Evolutionary conservation across 2,888 invertebrate genomes (phyloP).

Genomic region (Monoplex corrugatus): DNA sequence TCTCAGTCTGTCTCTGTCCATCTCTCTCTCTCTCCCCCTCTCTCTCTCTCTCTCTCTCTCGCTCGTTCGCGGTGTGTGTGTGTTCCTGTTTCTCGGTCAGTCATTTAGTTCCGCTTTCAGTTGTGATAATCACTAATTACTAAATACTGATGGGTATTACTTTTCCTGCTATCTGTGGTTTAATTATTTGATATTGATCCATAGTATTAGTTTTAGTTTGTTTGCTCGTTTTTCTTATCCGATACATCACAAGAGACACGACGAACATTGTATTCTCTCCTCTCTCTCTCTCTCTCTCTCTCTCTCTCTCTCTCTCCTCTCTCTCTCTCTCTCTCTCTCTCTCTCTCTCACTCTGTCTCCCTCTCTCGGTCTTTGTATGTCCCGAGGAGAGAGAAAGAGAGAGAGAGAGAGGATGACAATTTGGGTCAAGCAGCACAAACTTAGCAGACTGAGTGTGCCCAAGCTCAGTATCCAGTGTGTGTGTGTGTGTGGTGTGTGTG

Average conservation of each 20-base stretch:
- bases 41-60: too few relatives aligned
- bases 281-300: constrained; percentile 15
- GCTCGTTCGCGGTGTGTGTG: too few relatives aligned
- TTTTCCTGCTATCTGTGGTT: too few relatives aligned
- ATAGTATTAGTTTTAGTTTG: too few relatives aligned
- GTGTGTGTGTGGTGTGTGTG: not conserved
- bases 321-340: constrained; percentile 10
- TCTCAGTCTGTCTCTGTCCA: not conserved
- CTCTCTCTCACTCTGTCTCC: not conserved
- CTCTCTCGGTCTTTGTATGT: not conserved
- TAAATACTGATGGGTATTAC: too few relatives aligned
- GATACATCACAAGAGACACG: not conserved
- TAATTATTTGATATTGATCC: too few relatives aligned
- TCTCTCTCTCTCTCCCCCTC: too few relatives aligned
- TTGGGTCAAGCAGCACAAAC: too few relatives aligned
- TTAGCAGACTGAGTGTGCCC: not conserved
- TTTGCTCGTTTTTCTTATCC: not conserved
- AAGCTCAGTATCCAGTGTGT: not conserved
- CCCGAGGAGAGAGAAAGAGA: not conserved
- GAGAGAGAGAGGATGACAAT: not conserved
- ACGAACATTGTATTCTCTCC: not conserved
- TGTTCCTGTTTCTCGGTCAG: too few relatives aligned
- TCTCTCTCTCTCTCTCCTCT: constrained; percentile 6
- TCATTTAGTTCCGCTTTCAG: too few relatives aligned
- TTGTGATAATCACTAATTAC: too few relatives aligned